Evolutionary conservation across 2,888 invertebrate genomes (phyloP), one percentile per base, ranked within the genome.

Genomic region (Nomada lathburiana): DNA sequence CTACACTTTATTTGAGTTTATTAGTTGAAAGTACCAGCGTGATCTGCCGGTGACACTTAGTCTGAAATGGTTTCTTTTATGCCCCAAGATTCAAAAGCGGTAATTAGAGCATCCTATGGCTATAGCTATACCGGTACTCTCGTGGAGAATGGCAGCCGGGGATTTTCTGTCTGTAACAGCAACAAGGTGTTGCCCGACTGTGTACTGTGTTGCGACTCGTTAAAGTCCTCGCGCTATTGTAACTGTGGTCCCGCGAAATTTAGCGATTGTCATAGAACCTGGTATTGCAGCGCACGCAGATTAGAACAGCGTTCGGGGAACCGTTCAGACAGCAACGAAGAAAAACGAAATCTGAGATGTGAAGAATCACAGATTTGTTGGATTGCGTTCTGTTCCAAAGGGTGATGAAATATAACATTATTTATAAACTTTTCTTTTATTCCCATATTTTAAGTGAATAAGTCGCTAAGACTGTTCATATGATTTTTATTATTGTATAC

Each of bases 141-240:
- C 65, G 44, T 47, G 44, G 68, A 62, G 73, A 71, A 71, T 75
- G 71, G 63, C 74, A 29, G 67, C 55, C 13, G 29, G 53, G 63
- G 74, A 68, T 78, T 57, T 77, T 78, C 87, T 84, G 86, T 86
- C 82, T 69, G 68, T 62, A 47, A 50, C 86, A 86, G 80, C 36
- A 68, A 81, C 68, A 68, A 50, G 76, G 59, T 71, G 79, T 74
- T 73, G 77, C 23, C 68, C 64, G 79, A 82, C 79, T 72, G 68
- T 70, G 69, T 76, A 80, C 50, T 53, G 67, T 67, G 67, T 71
- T 55, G 76, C 68, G 47, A 68, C 73, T 84, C 79, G 73, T 82
- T 79, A 74, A 79, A 71, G 60, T 75, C 53, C 57, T 53, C 65
- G 65, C 23, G 62, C 50, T 44, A 62, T 78, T 82, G 74, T 44